A percentile compares a stretch with the other conserved stretches of the same genome.
Evolutionary conservation across 2,113 vertebrate species (phyloP).

Genomic region (Sphaerodactylus townsendi): DNA sequence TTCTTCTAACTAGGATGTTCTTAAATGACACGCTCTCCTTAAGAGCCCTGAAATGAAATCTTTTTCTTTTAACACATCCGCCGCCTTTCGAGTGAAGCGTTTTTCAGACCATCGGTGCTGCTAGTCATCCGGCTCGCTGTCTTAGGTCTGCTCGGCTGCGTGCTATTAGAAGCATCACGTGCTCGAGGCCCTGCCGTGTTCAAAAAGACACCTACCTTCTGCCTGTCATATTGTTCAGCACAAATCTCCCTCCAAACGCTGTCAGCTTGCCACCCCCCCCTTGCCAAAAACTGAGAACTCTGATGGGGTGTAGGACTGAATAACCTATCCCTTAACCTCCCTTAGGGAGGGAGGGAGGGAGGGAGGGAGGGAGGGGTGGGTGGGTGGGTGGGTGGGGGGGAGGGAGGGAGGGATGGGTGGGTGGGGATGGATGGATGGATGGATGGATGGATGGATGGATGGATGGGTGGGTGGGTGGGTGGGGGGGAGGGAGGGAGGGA

Average conservation of each 20-base stretch:
- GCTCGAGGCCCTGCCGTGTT: background rate
- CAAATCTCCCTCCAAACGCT: background rate
- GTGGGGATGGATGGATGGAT: too few species aligned
- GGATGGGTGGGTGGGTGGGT: too few species aligned
- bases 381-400: too few species aligned
- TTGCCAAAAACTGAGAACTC: background rate
- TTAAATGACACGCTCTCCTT: background rate
- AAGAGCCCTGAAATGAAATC: background rate
- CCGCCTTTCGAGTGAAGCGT: background rate
- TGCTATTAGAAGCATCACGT: background rate
- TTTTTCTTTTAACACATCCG: background rate
- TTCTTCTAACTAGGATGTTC: background rate
- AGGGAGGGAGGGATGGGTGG: too few species aligned
- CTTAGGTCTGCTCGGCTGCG: background rate
- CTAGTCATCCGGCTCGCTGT: slow-evolving; percentile 5
- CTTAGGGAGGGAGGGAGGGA: too few species aligned
- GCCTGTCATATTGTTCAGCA: background rate
- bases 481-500: too few species aligned
- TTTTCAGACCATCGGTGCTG: background rate
- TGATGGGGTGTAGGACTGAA: too few species aligned
- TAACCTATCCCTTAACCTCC: background rate
- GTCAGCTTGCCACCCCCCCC: background rate
- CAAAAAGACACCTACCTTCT: background rate
- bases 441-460: too few species aligned
- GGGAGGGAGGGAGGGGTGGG: too few species aligned